These are phyloP conservation scores for Herminia tarsipennalis DNA, from an alignment of 2,888 invertebrate genomes.

Conservation along the genomic window DNA sequence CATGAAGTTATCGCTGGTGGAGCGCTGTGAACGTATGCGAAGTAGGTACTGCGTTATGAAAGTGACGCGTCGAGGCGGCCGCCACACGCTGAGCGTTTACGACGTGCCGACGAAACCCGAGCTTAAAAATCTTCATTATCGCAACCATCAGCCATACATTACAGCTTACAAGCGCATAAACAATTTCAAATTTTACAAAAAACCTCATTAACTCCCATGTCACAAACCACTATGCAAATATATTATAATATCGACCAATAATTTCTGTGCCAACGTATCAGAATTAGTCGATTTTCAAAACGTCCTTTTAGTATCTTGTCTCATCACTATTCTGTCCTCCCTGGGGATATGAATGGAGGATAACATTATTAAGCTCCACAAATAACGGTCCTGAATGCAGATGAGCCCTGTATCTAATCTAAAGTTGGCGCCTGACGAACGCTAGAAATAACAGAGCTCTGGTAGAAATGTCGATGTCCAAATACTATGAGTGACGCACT, in stretches of 20 bases:
- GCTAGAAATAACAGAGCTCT: slow-evolving; percentile 76
- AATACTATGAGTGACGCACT: slow-evolving; percentile 63
- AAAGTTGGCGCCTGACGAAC: slow-evolving; percentile 72
- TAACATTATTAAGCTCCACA: slow-evolving; percentile 68
- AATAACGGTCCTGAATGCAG: slow-evolving; percentile 74
- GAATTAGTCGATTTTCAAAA: slow-evolving; percentile 27
- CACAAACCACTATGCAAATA: slow-evolving; percentile 34
- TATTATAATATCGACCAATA: slow-evolving; percentile 14
- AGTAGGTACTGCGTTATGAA: slow-evolving; percentile 13
- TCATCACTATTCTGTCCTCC: slow-evolving; percentile 40
- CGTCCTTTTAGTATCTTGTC: slow-evolving; percentile 22
- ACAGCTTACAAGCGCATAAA: slow-evolving; percentile 55
- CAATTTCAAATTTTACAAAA: slow-evolving; percentile 56
- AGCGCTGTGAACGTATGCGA: slow-evolving; percentile 7
- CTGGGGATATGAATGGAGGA: slow-evolving; percentile 65
- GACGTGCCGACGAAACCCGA: slow-evolving; percentile 67
- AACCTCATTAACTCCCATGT: slow-evolving; percentile 48
- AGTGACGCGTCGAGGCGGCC: slow-evolving; percentile 19
- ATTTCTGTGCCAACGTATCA: slow-evolving; percentile 20
- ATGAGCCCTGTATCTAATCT: slow-evolving; percentile 75
- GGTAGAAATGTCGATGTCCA: slow-evolving; percentile 73
- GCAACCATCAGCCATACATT: slow-evolving; percentile 61
- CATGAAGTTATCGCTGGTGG: slow-evolving; percentile 6
- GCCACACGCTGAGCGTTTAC: slow-evolving; percentile 61
- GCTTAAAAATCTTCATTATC: slow-evolving; percentile 72